Evolutionary conservation across 1,140 invertebrate genomes (phyloP).

Genomic region (Globodera rostochiensis): DNA sequence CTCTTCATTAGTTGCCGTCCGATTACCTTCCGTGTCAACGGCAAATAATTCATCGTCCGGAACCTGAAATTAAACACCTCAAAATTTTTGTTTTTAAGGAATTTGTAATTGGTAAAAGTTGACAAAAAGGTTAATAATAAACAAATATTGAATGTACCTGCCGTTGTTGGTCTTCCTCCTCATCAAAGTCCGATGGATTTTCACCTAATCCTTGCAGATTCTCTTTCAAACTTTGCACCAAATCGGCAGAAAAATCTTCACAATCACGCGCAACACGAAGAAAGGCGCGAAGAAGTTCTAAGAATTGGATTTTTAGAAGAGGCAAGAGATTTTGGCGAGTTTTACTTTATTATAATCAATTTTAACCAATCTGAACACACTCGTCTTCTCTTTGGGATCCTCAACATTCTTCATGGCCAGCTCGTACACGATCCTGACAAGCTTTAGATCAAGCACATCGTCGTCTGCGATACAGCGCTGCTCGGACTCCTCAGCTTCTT

Average conservation of each 20-base stretch:
- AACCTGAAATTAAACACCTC: neutral
- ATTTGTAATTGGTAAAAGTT: too few species aligned
- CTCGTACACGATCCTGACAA: conserved; percentile 26
- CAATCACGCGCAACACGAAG: conserved; percentile 13
- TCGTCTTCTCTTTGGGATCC: conserved; percentile 12
- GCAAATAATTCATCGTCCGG: conserved; percentile 18
- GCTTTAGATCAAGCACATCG: conserved; percentile 17
- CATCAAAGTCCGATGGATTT: neutral
- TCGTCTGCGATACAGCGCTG: neutral
- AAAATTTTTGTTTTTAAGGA: neutral
- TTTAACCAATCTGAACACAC: neutral
- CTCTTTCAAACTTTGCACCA: conserved; percentile 6
- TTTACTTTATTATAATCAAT: too few species aligned
- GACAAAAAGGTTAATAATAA: neutral
- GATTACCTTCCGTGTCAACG: conserved; percentile 20
- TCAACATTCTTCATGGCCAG: conserved; percentile 14
- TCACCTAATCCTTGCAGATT: conserved; percentile 15
- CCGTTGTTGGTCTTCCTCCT: conserved; percentile 3
- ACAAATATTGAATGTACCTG: too few species aligned
- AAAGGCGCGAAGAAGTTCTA: conserved; percentile 20
- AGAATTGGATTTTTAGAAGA: conserved; percentile 10
- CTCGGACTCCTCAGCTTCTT: neutral
- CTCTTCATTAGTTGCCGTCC: neutral
- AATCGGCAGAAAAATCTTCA: conserved; percentile 16
- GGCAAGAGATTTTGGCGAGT: too few species aligned